These are phyloP conservation scores for Craterocephalus amniculus DNA, from an alignment of 2,797 vertebrate genomes.

Conservation along the genomic window DNA sequence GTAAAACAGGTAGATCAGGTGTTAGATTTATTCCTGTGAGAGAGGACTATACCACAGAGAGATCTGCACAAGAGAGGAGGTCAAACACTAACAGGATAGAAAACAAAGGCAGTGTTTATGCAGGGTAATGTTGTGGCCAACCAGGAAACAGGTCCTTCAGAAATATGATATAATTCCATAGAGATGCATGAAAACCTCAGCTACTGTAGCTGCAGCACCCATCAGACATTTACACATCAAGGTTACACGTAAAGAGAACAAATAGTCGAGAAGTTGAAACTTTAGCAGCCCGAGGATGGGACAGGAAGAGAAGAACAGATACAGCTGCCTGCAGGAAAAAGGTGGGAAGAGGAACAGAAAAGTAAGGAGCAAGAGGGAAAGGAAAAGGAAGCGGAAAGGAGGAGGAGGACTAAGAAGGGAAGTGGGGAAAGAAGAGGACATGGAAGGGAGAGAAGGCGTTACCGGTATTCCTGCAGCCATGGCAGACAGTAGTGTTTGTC, in stretches of 20 bases:
- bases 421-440: slow-evolving; percentile 3
- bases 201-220: neutral
- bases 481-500: slow-evolving; percentile 83
- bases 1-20: too few species aligned
- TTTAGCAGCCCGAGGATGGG: slow-evolving; percentile 66
- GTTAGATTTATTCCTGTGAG: too few species aligned
- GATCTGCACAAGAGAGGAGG: too few species aligned
- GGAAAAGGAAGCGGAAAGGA: neutral
- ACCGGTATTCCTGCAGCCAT: slow-evolving; percentile 82
- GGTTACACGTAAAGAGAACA: neutral
- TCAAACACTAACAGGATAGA: neutral
- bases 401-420: neutral
- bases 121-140: neutral
- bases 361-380: slow-evolving; percentile 1
- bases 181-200: too few species aligned
- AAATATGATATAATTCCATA: too few species aligned
- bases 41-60: too few species aligned
- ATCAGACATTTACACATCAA: neutral
- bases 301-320: slow-evolving; percentile 74
- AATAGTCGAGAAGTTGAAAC: slow-evolving; percentile 63
- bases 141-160: neutral
- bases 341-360: slow-evolving; percentile 11
- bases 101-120: neutral
- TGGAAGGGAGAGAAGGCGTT: slow-evolving; percentile 59
- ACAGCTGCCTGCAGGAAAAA: slow-evolving; percentile 56